phyloP scores from a whole-genome alignment of 2,797 vertebrate genomes.

The Sylvilagus floridanus region DNA sequence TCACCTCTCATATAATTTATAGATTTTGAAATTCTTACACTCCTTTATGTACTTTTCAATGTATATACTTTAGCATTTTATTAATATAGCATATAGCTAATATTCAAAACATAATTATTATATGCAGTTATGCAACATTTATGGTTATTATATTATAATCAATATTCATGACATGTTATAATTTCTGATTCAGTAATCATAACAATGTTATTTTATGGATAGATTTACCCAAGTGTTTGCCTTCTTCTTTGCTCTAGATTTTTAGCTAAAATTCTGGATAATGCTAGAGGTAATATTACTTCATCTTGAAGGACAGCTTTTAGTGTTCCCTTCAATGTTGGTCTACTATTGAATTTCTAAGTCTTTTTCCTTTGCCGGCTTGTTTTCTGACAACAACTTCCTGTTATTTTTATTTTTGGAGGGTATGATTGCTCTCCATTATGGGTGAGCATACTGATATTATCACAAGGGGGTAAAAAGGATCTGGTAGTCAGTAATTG shows the following conservation, averaged over 20 bases:
- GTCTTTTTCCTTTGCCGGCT: neutral
- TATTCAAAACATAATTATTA: neutral
- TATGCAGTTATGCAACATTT: neutral
- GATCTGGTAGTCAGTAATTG: neutral
- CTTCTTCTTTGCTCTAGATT: neutral
- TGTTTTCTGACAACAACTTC: neutral
- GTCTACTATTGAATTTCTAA: neutral
- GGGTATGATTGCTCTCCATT: neutral
- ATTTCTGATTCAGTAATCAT: neutral
- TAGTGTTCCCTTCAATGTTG: neutral
- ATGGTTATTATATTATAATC: neutral
- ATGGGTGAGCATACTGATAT: neutral
- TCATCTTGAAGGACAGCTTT: neutral
- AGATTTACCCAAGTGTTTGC: neutral
- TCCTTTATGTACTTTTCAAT: neutral
- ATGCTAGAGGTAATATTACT: neutral
- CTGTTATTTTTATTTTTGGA: neutral
- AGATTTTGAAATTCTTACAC: neutral
- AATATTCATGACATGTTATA: neutral
- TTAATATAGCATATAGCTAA: neutral
- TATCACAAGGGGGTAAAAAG: neutral
- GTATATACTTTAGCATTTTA: neutral
- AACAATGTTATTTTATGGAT: neutral
- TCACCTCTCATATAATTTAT: neutral
- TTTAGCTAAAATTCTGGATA: neutral